These are phyloP conservation scores for Physeter macrocephalus DNA, from an alignment of 2,113 vertebrate genomes.

Conservation along the genomic window DNA sequence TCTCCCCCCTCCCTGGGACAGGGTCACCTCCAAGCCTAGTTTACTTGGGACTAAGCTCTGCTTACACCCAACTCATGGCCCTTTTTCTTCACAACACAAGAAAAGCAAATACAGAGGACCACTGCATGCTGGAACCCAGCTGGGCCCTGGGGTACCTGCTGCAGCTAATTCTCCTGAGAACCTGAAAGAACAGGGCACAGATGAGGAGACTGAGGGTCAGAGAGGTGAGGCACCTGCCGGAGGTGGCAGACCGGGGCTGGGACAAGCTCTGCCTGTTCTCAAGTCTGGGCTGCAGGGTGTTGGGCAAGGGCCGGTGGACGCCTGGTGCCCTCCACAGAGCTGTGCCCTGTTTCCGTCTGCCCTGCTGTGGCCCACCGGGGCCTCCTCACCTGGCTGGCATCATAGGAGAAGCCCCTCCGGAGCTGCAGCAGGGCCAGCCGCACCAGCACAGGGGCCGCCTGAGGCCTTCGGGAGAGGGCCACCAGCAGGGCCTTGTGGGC, in stretches of 20 bases:
- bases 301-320: fast-evolving
- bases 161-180: background rate
- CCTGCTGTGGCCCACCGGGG: too few species aligned
- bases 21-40: background rate
- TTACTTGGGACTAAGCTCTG: background rate
- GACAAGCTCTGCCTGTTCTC: background rate
- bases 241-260: background rate
- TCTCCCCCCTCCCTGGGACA: background rate
- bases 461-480: constrained; percentile 77
- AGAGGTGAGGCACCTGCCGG: background rate
- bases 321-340: background rate
- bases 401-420: constrained; percentile 87
- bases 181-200: background rate
- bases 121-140: fast-evolving
- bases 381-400: constrained; percentile 89
- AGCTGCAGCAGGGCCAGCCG: constrained; percentile 91
- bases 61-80: background rate
- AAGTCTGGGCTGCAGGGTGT: background rate
- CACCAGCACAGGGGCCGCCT: constrained; percentile 84
- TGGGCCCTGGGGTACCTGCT: background rate
- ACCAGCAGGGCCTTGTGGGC: constrained; percentile 86
- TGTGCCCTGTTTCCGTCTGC: background rate
- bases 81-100: background rate
- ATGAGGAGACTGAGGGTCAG: background rate
- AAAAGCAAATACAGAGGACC: background rate